phyloP scores from a whole-genome alignment of 2,888 invertebrate genomes.

The Drosophila phalerata region DNA sequence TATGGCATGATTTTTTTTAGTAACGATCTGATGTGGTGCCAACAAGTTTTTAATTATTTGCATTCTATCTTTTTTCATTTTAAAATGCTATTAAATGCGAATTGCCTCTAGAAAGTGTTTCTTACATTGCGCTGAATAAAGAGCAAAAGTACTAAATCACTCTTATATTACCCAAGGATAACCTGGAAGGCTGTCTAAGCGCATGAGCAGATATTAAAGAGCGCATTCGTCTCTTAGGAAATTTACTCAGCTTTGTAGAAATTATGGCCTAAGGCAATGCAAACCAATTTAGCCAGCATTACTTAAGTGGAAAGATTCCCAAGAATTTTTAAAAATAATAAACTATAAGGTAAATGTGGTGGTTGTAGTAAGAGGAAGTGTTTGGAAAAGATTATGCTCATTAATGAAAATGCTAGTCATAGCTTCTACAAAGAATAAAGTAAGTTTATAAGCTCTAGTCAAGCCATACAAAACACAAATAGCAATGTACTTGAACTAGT shows the following conservation, averaged over 20 bases:
- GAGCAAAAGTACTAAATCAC: constrained; percentile 55
- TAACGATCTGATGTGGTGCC: not conserved
- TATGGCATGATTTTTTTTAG: too few species aligned
- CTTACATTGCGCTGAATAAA: constrained; percentile 65
- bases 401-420: not conserved
- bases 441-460: constrained; percentile 1
- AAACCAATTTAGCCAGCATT: constrained; percentile 9
- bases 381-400: not conserved
- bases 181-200: constrained; percentile 59
- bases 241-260: constrained; percentile 52
- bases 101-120: constrained; percentile 26
- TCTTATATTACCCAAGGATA: constrained; percentile 66
- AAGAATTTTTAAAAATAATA: not conserved
- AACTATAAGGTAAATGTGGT: not conserved
- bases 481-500: constrained; percentile 55
- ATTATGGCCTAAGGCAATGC: constrained; percentile 11
- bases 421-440: not conserved
- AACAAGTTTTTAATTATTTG: constrained; percentile 5
- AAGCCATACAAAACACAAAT: constrained; percentile 35
- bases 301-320: not conserved
- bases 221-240: constrained; percentile 21
- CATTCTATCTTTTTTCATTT: not conserved
- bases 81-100: constrained; percentile 31
- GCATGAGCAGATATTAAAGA: constrained; percentile 53
- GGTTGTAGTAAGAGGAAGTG: not conserved